These are phyloP conservation scores for Cyrtonyx montezumae DNA, from an alignment of 2,113 vertebrate species.

Conservation along the genomic window DNA sequence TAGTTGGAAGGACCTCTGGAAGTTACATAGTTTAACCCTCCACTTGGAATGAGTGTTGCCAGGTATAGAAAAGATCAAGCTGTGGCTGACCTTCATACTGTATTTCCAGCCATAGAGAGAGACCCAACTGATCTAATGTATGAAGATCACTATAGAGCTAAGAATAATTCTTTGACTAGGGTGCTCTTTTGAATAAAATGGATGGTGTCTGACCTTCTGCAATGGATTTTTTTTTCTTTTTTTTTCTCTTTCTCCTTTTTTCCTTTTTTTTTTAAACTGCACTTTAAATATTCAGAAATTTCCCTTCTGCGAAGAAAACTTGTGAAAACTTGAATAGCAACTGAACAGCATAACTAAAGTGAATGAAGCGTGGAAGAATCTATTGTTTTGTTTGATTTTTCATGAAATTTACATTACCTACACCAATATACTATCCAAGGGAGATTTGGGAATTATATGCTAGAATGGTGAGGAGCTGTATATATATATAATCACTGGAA, in stretches of 20 bases:
- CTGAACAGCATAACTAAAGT: background rate
- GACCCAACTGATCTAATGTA: background rate
- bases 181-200: background rate
- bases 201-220: background rate
- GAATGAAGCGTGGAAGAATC: background rate
- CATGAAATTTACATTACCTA: background rate
- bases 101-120: background rate
- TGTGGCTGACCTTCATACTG: background rate
- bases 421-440: background rate
- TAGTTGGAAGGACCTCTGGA: background rate
- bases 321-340: background rate
- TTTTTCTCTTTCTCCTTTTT: no score
- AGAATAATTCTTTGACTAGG: conserved; percentile 22
- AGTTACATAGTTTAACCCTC: background rate
- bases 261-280: background rate
- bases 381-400: background rate
- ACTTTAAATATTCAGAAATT: background rate
- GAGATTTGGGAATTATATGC: background rate
- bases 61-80: conserved; percentile 7
- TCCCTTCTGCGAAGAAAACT: background rate
- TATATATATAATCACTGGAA: background rate
- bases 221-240: background rate
- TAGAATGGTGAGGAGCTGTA: background rate
- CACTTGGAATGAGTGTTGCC: background rate
- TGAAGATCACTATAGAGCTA: conserved; percentile 8